Percentiles rank a stretch among this genome's conserved stretches.
phyloP scores from a whole-genome alignment of 1,140 invertebrate genomes.

The Copidosoma floridanum region DNA sequence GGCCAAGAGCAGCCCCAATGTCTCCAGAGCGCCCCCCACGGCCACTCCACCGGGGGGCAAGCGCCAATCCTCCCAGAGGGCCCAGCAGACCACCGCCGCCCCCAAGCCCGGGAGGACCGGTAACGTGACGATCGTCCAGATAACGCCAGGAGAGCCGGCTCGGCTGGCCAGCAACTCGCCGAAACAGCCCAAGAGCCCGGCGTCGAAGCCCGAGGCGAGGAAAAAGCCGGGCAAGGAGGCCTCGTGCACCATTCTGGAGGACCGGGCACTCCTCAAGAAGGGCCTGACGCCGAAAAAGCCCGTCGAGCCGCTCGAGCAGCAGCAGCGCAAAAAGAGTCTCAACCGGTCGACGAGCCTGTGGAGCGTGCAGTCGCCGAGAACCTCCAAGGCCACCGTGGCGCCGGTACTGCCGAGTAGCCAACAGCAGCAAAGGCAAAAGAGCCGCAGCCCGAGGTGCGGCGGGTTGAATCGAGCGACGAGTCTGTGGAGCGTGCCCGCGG shows the following conservation, averaged over 20 bases:
- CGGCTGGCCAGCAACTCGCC: not conserved
- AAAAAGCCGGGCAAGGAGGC: not conserved
- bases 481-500: slow-evolving; percentile 45
- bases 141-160: not conserved
- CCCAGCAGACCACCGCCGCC: not conserved
- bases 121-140: slow-evolving; percentile 31
- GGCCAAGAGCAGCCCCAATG: slow-evolving; percentile 48
- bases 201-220: slow-evolving; percentile 7
- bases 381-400: not conserved
- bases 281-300: slow-evolving; percentile 35
- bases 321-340: slow-evolving; percentile 23
- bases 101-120: not conserved
- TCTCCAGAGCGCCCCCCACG: slow-evolving; percentile 31
- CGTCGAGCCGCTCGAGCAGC: slow-evolving; percentile 25
- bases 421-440: not conserved
- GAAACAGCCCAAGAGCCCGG: slow-evolving; percentile 2
- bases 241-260: slow-evolving; percentile 51
- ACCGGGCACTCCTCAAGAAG: slow-evolving; percentile 49
- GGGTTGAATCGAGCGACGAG: slow-evolving; percentile 43
- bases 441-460: not conserved
- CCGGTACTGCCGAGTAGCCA: not conserved
- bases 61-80: not conserved
- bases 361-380: slow-evolving; percentile 32
- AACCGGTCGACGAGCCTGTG: slow-evolving; percentile 46
- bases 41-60: not conserved